These are phyloP conservation scores for Tetropium fuscum DNA, from an alignment of 2,888 invertebrate genomes.

Conservation along the genomic window DNA sequence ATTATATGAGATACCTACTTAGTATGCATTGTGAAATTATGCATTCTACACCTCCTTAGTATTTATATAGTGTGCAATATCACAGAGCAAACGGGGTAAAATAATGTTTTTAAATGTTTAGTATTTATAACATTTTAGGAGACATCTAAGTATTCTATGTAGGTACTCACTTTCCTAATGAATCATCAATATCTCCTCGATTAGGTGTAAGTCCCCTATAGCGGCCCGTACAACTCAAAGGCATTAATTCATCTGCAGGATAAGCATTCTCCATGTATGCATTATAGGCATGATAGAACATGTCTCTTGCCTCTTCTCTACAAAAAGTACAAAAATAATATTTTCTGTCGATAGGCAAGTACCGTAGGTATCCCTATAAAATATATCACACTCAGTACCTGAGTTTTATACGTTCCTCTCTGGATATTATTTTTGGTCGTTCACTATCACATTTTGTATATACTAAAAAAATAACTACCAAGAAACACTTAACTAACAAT, in stretches of 20 bases:
- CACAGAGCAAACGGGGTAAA: no score
- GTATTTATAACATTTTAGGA: no score
- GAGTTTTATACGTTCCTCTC: constrained; percentile 46
- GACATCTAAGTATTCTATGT: no score
- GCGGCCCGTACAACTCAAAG: constrained; percentile 92
- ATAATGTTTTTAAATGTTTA: no score
- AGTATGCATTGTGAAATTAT: no score
- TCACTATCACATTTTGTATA: constrained; percentile 42
- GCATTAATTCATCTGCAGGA: constrained; percentile 99
- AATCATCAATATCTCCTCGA: constrained; percentile 96
- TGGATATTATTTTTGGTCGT: constrained; percentile 49
- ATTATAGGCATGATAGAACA: constrained; percentile 97
- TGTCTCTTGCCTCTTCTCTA: constrained; percentile 91
- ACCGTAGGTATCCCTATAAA: no score
- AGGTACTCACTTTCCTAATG: constrained; percentile 95
- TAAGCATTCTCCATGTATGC: constrained; percentile 98
- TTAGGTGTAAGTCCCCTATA: constrained; percentile 91
- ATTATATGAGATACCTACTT: no score
- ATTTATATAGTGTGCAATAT: no score
- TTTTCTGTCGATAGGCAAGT: no score
- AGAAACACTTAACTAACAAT: constrained; percentile 42
- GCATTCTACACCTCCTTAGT: no score
- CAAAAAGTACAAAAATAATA: no score
- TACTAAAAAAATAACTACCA: constrained; percentile 39
- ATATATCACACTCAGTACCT: constrained; percentile 40